Evolutionary conservation across 2,113 vertebrate species (phyloP).

Genomic region (Mesitornis unicolor): DNA sequence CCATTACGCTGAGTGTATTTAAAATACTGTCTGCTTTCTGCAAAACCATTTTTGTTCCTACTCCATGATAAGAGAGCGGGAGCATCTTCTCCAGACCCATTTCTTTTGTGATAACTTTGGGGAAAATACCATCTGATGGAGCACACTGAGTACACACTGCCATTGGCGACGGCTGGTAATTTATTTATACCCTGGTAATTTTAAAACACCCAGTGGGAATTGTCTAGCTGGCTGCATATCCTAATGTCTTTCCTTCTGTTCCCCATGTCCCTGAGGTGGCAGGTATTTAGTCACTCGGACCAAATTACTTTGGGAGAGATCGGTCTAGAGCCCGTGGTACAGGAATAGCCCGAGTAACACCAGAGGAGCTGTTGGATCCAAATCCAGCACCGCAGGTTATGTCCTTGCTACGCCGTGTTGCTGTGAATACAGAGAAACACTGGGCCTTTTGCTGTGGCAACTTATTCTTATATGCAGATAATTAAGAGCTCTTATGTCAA

Average conservation of each 20-base stretch:
- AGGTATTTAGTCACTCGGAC: background rate
- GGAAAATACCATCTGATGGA: background rate
- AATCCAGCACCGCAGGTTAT: background rate
- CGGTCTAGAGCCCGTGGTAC: background rate
- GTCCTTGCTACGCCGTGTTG: background rate
- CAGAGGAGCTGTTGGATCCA: background rate
- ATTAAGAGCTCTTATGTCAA: background rate
- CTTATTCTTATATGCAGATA: background rate
- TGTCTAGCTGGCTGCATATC: background rate
- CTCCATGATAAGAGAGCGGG: background rate
- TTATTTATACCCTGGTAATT: constrained; percentile 34
- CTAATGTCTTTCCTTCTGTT: background rate
- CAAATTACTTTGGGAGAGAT: background rate
- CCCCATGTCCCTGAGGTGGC: background rate
- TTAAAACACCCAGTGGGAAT: constrained; percentile 25
- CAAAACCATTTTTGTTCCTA: background rate
- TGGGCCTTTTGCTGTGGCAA: background rate
- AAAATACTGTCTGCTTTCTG: background rate
- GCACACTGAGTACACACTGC: background rate
- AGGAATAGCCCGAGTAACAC: background rate
- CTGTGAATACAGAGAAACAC: background rate
- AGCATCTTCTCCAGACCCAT: background rate
- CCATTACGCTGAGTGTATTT: background rate
- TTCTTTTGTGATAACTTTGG: background rate
- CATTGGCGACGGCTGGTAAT: background rate